Conservation (phyloP, 2,113 vertebrate genomes). For the Microtus montanus region DNA sequence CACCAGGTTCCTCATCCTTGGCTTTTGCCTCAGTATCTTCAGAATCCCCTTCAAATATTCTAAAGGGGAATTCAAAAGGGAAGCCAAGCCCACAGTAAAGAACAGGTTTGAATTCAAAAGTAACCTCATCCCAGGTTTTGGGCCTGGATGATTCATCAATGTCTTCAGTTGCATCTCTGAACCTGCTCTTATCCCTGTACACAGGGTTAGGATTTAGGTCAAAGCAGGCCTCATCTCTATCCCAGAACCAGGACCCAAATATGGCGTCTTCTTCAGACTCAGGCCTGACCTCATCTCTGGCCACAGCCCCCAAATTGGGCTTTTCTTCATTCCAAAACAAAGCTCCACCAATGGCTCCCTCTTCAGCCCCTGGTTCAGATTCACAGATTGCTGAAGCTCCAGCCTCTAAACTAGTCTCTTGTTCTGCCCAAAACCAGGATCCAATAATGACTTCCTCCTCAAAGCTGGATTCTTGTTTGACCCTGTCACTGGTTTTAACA, state of each 20-base stretch:
- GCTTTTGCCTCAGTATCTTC: conserved; percentile 61
- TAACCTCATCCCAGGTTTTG: conserved; percentile 75
- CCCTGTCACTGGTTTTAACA: conserved; percentile 47
- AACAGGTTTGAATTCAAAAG: conserved; percentile 66
- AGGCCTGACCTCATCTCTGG: conserved; percentile 68
- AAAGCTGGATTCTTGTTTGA: conserved; percentile 62
- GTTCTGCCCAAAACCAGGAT: conserved; percentile 79
- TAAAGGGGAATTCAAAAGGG: conserved; percentile 55
- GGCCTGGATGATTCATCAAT: conserved; percentile 64
- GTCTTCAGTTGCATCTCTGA: conserved; percentile 59
- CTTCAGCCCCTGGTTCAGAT: conserved; percentile 52
- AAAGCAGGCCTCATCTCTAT: conserved; percentile 76
- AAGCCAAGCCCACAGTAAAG: conserved; percentile 64
- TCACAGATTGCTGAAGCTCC: conserved; percentile 64
- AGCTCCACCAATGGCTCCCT: conserved; percentile 70
- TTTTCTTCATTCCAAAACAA: conserved; percentile 71
- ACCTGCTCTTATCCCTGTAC: conserved; percentile 60
- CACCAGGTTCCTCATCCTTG: conserved; percentile 1
- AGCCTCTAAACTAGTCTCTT: conserved; percentile 65
- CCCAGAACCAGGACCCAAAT: conserved; percentile 79
- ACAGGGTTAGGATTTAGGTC: conserved; percentile 75
- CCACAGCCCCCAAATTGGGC: conserved; percentile 64
- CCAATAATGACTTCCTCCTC: conserved; percentile 77
- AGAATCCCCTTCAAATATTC: conserved; percentile 54
- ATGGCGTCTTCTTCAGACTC: conserved; percentile 78